Evolutionary conservation across 2,797 vertebrate genomes (phyloP).

Genomic region (Gallinago stenura): DNA sequence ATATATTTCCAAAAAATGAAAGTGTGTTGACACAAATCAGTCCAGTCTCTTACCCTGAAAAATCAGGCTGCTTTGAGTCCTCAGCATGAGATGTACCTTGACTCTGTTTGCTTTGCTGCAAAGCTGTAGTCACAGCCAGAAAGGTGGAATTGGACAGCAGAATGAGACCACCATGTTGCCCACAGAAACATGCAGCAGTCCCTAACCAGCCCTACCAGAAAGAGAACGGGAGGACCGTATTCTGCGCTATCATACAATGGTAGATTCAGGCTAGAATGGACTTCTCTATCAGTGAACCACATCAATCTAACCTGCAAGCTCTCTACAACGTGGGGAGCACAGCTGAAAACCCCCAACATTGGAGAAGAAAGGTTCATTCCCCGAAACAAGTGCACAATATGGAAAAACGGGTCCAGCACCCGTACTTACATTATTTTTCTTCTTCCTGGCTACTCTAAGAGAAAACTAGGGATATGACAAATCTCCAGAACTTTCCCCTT

Average conservation of each 20-base stretch:
- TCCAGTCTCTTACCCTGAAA: not conserved
- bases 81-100: not conserved
- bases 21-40: not conserved
- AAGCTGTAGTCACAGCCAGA: not conserved
- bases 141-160: not conserved
- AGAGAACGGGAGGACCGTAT: fast-evolving
- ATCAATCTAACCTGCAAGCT: not conserved
- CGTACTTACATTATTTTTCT: not conserved
- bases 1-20: not conserved
- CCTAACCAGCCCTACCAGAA: not conserved
- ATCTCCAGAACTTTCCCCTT: not conserved
- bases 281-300: not conserved
- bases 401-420: not conserved
- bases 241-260: not conserved
- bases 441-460: not conserved
- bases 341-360: not conserved
- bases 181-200: not conserved
- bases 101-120: not conserved
- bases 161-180: not conserved
- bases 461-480: not conserved
- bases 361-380: not conserved
- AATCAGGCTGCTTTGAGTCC: not conserved
- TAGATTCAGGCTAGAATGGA: not conserved
- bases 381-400: not conserved
- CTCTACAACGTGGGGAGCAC: not conserved